A percentile compares a stretch with the other conserved stretches of the same genome.
Conservation (phyloP, 2,113 vertebrate genomes). For the Lophura nycthemera region DNA sequence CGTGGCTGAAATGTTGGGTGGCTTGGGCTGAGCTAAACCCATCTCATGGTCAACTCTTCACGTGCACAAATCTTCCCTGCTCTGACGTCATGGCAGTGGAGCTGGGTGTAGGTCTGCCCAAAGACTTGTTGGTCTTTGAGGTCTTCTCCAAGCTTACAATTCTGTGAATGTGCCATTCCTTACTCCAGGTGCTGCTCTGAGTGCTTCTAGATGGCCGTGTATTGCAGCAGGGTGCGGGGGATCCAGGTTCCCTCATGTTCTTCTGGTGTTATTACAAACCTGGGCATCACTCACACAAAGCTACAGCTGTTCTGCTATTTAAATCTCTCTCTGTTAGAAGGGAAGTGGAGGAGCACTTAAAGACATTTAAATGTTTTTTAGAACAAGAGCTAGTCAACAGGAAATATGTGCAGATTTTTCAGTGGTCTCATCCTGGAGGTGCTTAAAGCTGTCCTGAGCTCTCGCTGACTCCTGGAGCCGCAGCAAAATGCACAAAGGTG, state of each 20-base stretch:
- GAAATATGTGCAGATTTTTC: neutral
- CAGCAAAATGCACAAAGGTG: conserved; percentile 9
- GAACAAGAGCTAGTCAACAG: neutral
- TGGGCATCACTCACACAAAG: neutral
- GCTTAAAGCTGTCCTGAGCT: conserved; percentile 16
- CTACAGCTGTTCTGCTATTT: neutral
- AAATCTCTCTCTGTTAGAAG: fast-evolving
- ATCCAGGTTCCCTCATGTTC: neutral
- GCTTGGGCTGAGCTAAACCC: neutral
- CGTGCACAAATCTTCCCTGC: neutral
- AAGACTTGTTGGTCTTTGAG: neutral
- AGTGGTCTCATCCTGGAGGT: neutral
- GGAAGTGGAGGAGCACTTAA: neutral
- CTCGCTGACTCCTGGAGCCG: neutral
- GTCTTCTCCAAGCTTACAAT: too few relatives aligned
- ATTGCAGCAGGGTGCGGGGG: fast-evolving
- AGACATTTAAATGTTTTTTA: neutral
- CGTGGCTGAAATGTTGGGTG: neutral
- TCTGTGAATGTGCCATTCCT: neutral
- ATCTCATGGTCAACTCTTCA: neutral
- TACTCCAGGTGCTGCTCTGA: neutral
- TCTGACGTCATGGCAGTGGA: neutral
- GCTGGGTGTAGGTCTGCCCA: neutral
- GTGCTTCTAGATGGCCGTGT: neutral
- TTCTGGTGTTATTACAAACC: too few relatives aligned